phyloP scores from a whole-genome alignment of 2,113 vertebrate species.

The Gracilinanus agilis region DNA sequence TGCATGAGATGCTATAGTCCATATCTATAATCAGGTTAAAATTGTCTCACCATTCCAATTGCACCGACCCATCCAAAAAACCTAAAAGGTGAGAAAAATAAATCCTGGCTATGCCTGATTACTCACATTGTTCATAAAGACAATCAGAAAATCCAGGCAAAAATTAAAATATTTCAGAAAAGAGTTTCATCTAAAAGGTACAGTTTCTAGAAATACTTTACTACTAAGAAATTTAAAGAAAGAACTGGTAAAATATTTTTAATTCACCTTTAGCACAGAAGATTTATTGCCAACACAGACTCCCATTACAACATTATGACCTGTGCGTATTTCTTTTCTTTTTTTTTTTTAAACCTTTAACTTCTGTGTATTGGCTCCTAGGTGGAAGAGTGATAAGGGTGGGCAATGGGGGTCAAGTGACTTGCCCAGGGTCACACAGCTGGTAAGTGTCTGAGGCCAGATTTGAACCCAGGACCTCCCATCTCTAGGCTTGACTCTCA shows the following conservation, averaged over 20 bases:
- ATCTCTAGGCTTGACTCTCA: too few species aligned
- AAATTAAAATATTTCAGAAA: constrained; percentile 27
- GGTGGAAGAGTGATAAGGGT: too few species aligned
- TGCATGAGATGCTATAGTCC: constrained; percentile 23
- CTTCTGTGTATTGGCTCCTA: too few species aligned
- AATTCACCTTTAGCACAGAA: background rate
- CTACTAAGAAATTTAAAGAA: background rate
- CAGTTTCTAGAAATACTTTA: background rate
- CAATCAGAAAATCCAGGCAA: background rate
- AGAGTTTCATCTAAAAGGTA: constrained; percentile 32
- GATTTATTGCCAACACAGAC: background rate
- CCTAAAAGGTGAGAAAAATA: constrained; percentile 48
- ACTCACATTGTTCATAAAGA: background rate
- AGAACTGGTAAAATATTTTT: background rate
- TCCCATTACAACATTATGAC: background rate
- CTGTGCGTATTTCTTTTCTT: background rate
- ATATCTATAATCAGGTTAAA: constrained; percentile 32
- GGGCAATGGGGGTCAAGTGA: too few species aligned
- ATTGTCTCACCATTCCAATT: constrained; percentile 16
- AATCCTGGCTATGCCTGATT: constrained; percentile 10
- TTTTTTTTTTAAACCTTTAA: too few species aligned
- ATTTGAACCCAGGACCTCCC: too few species aligned
- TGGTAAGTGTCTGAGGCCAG: too few species aligned
- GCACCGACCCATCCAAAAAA: background rate
- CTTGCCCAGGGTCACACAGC: too few species aligned